Evolutionary conservation across 2,888 invertebrate species (phyloP).

Genomic region (Aproaerema taeniolella): DNA sequence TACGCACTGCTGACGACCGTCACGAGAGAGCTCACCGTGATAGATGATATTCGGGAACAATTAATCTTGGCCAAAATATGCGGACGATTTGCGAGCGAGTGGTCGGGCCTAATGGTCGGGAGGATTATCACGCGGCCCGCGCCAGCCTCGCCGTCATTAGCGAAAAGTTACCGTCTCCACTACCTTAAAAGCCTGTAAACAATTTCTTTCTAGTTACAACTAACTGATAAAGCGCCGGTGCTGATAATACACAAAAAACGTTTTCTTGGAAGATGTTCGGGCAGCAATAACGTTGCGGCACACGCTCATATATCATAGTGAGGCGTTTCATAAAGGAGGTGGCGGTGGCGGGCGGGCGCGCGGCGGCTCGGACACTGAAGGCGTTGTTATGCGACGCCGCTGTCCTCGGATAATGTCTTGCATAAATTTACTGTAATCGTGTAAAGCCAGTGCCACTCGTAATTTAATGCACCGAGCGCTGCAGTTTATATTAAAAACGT

Average conservation of each 20-base stretch:
- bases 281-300: constrained; percentile 64
- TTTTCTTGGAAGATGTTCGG: constrained; percentile 50
- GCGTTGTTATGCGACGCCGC: constrained; percentile 70
- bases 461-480: constrained; percentile 56
- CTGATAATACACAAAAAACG: constrained; percentile 34
- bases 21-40: constrained; percentile 72
- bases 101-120: constrained; percentile 73
- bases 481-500: constrained; percentile 36
- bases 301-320: constrained; percentile 62
- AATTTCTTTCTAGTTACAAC: constrained; percentile 12
- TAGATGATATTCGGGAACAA: constrained; percentile 77
- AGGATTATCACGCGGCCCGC: constrained; percentile 66
- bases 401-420: constrained; percentile 72
- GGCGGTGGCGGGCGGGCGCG: constrained; percentile 30
- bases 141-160: constrained; percentile 56
- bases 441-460: constrained; percentile 63
- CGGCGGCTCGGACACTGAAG: constrained; percentile 62
- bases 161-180: constrained; percentile 47
- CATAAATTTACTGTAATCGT: constrained; percentile 72
- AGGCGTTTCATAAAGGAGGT: constrained; percentile 66
- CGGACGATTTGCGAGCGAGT: constrained; percentile 76
- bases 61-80: constrained; percentile 77
- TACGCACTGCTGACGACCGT: constrained; percentile 69
- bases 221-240: constrained; percentile 20
- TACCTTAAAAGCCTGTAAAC: constrained; percentile 14